Evolutionary conservation across 2,113 vertebrate species (phyloP), one percentile per base, ranked within the genome.

Genomic region (Gila orcuttii): DNA sequence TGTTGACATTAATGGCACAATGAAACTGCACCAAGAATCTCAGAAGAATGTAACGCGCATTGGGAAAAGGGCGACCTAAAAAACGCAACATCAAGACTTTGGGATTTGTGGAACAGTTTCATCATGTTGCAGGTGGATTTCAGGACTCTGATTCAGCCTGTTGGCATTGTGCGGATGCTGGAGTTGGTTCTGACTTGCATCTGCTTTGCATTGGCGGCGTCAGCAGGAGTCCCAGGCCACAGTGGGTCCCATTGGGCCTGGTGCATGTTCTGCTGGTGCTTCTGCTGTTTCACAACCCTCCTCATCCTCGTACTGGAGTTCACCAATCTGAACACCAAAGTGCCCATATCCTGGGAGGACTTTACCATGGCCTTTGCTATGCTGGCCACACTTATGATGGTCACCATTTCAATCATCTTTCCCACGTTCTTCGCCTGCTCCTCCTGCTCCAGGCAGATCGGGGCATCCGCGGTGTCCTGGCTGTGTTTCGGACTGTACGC

Each of bases 231-330:
- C 0, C 7, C 6, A 0, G 0, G 0, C 0, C 36, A 0, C 1
- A 9, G 17, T 6, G 2, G 3, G 62, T 0, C 94, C 12, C 96
- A 93, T 6, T 96, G 96, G 83, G 88, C 88, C 0, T 97, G 97
- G 97, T 96, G 96, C 89, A 96, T 97, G 96, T 97, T 97, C 90
- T 95, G 93, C 5, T 98, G 97, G 97, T 95, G 94, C 87, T 95
- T 97, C 90, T 97, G 96, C 89, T 97, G 94, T 28, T 9, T 89
- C 8, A 79, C 96, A 82, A 95, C 96, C 0, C 86, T 96, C 39
- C 79, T 96, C 71, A 94, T 97, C 74, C 47, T 97, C 57, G 8
- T 95, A 66, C 82, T 96, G 91, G 97, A 97, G 93, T 91, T 97
- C 89, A 93, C 93, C 42, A 93, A 89, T 1, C 28, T 97, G 74